A percentile compares a stretch with the other conserved stretches of the same genome.
phyloP scores from a whole-genome alignment of 2,113 vertebrate genomes.

The Gopherus evgoodei region DNA sequence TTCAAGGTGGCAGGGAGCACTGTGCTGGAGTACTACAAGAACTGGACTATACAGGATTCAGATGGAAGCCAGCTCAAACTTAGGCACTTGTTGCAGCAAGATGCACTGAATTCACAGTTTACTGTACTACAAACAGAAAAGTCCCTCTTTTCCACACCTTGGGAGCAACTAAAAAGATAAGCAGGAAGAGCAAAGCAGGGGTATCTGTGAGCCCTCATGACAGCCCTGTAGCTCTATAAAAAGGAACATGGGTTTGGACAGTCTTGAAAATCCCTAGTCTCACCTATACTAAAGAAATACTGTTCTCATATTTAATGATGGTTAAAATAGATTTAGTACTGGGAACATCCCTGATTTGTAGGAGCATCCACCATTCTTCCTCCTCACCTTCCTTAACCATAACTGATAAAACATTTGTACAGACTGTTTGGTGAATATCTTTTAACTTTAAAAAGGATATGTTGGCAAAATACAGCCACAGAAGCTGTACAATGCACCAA shows the following conservation, averaged over 20 bases:
- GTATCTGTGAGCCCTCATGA: background rate
- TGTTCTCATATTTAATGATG: background rate
- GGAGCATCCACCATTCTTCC: background rate
- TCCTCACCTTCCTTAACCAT: background rate
- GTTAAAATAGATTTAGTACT: background rate
- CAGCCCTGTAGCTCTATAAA: background rate
- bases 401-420: background rate
- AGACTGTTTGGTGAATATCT: background rate
- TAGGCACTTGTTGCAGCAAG: slow-evolving; percentile 37
- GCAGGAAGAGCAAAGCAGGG: background rate
- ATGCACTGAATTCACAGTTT: slow-evolving; percentile 48
- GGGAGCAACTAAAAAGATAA: slow-evolving; percentile 5
- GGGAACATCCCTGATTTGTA: background rate
- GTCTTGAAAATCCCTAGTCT: background rate
- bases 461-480: background rate
- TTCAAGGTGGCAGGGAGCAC: background rate
- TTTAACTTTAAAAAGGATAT: background rate
- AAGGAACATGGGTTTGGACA: background rate
- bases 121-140: background rate
- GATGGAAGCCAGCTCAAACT: background rate
- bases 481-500: background rate
- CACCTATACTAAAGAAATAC: background rate
- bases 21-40: background rate
- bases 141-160: background rate
- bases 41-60: background rate